Conservation (phyloP, 2,113 vertebrate genomes). For the Prionailurus bengalensis region DNA sequence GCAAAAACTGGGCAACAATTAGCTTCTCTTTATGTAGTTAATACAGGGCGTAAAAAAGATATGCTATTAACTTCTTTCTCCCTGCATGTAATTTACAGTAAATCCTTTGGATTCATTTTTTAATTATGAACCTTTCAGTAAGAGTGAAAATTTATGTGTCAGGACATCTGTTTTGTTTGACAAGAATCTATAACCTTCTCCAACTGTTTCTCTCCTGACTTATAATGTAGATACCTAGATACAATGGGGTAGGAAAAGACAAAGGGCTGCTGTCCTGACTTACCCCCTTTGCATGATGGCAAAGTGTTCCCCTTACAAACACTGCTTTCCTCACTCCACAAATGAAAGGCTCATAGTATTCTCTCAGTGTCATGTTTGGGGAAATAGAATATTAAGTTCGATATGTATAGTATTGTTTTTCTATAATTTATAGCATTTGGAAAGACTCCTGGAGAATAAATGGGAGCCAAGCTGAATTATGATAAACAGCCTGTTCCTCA, state of each 20-base stretch:
- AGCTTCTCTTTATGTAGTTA: slow-evolving; percentile 66
- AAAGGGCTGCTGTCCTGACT: not conserved
- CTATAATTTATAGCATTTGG: slow-evolving; percentile 56
- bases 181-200: slow-evolving; percentile 81
- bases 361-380: not conserved
- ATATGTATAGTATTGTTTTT: slow-evolving; percentile 50
- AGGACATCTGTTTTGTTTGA: slow-evolving; percentile 81
- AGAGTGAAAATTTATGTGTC: slow-evolving; percentile 82
- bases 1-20: slow-evolving; percentile 45
- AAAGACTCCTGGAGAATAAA: slow-evolving; percentile 60
- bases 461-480: slow-evolving; percentile 51
- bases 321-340: accelerated
- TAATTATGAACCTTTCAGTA: slow-evolving; percentile 85
- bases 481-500: slow-evolving; percentile 48
- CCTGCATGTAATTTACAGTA: slow-evolving; percentile 82
- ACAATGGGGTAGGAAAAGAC: slow-evolving; percentile 40
- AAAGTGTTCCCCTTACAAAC: not conserved
- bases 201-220: slow-evolving; percentile 76
- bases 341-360: not conserved
- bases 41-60: slow-evolving; percentile 61
- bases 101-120: slow-evolving; percentile 85
- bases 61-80: slow-evolving; percentile 76
- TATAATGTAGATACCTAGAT: slow-evolving; percentile 30
- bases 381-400: slow-evolving; percentile 47
- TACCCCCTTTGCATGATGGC: not conserved